phyloP scores from a whole-genome alignment of 2,888 invertebrate species.

The Spodoptera littoralis region DNA sequence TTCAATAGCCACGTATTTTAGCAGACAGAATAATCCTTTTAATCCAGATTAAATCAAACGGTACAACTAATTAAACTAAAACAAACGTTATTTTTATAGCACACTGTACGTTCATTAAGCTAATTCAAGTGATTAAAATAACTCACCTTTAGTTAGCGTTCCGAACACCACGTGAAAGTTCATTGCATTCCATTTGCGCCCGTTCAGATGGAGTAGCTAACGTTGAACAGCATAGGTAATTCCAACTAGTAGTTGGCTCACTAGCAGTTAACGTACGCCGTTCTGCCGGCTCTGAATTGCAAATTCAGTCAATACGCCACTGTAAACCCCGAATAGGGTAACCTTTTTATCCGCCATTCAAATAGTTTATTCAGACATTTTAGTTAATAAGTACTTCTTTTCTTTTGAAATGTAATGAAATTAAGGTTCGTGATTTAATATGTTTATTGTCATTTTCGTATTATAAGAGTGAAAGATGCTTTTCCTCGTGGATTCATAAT shows the following conservation, averaged over 20 bases:
- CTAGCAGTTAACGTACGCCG: slow-evolving; percentile 52
- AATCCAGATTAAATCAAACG: slow-evolving; percentile 15
- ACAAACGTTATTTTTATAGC: slow-evolving; percentile 22
- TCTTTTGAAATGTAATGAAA: slow-evolving; percentile 1
- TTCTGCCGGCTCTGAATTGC: slow-evolving; percentile 54
- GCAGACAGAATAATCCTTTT: background rate
- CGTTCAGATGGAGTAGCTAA: slow-evolving; percentile 42
- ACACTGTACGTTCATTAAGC: slow-evolving; percentile 31
- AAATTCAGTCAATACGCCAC: slow-evolving; percentile 51
- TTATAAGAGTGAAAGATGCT: no score
- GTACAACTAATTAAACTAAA: slow-evolving; percentile 33
- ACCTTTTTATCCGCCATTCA: slow-evolving; percentile 29
- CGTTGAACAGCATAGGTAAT: slow-evolving; percentile 54
- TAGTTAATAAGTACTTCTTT: slow-evolving; percentile 7
- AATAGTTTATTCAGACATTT: slow-evolving; percentile 26
- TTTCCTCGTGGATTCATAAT: no score
- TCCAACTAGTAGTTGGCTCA: slow-evolving; percentile 49
- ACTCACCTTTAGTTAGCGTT: slow-evolving; percentile 34
- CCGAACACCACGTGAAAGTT: slow-evolving; percentile 44
- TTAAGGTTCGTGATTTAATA: no score
- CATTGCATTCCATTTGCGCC: slow-evolving; percentile 45
- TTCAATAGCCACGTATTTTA: no score
- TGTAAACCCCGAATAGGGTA: slow-evolving; percentile 37
- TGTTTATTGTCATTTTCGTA: no score
- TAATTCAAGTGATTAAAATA: slow-evolving; percentile 45